Conservation (phyloP, 2,797 vertebrate species). For the Enteromius treurensis region DNA sequence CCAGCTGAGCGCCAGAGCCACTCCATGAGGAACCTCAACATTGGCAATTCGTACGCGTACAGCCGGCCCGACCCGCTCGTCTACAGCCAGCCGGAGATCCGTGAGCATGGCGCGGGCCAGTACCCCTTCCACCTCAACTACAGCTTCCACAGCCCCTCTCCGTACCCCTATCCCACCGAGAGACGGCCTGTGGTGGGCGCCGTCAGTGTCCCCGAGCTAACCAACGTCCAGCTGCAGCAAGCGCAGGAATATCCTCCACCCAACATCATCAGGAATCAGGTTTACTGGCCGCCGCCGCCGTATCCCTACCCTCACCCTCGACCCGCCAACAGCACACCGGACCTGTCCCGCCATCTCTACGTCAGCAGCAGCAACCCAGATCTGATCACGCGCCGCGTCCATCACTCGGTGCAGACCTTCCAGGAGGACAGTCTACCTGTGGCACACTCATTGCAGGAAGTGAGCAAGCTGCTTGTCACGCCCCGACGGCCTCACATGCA, state of each 20-base stretch:
- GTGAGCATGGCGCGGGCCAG: conserved; percentile 85
- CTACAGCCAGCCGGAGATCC: conserved; percentile 97
- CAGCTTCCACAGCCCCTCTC: conserved; percentile 92
- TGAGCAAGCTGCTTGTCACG: conserved; percentile 88
- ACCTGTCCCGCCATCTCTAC: conserved; percentile 92
- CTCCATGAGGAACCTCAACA: conserved; percentile 95
- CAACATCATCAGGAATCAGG: conserved; percentile 95
- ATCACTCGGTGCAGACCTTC: conserved; percentile 98
- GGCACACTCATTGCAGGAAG: conserved; percentile 96
- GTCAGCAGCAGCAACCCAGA: conserved; percentile 97
- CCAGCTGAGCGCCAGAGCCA: conserved; percentile 89
- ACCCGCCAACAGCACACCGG: conserved; percentile 96
- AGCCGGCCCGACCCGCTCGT: conserved; percentile 93
- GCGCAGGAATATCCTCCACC: conserved; percentile 92
- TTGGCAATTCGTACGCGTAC: conserved; percentile 92
- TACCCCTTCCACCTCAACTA: conserved; percentile 89
- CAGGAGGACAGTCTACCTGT: conserved; percentile 97
- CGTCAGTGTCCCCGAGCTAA: conserved; percentile 95
- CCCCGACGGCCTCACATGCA: conserved; percentile 82
- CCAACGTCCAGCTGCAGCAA: conserved; percentile 94
- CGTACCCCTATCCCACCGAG: conserved; percentile 89
- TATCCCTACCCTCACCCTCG: conserved; percentile 87
- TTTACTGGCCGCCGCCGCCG: conserved; percentile 92
- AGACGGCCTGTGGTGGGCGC: conserved; percentile 92
- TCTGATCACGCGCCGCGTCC: conserved; percentile 91